Conservation (phyloP, 2,797 vertebrate genomes). For the Syngnathus acus region DNA sequence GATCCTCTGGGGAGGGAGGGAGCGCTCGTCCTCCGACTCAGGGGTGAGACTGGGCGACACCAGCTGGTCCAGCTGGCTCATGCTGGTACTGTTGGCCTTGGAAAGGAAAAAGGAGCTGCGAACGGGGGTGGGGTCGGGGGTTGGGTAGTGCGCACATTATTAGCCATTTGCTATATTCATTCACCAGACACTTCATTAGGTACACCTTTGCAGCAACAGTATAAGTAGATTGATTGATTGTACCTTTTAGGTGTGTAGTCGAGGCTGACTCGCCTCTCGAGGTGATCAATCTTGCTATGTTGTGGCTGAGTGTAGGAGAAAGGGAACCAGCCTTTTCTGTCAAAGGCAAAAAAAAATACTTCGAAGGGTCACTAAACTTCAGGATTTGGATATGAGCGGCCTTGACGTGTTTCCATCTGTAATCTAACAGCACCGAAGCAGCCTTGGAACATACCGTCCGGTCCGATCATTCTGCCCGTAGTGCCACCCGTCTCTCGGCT, state of each 20-base stretch:
- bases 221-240: too few relatives aligned
- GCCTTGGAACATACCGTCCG: slow-evolving; percentile 58
- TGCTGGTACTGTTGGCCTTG: slow-evolving; percentile 79
- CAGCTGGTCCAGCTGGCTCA: slow-evolving; percentile 75
- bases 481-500: slow-evolving; percentile 80
- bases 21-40: slow-evolving; percentile 62
- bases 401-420: not conserved
- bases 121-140: slow-evolving; percentile 14
- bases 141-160: slow-evolving; percentile 11
- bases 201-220: not conserved
- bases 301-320: slow-evolving; percentile 79
- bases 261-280: slow-evolving; percentile 56
- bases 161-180: not conserved
- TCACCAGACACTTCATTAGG: not conserved
- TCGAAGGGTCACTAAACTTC: not conserved
- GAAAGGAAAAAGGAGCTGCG: slow-evolving; percentile 67
- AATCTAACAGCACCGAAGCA: not conserved
- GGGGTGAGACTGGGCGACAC: slow-evolving; percentile 56
- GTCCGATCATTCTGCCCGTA: slow-evolving; percentile 79
- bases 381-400: not conserved
- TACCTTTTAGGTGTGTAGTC: not conserved
- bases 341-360: not conserved
- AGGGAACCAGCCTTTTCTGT: slow-evolving; percentile 86
- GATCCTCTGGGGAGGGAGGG: slow-evolving; percentile 64
- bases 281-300: slow-evolving; percentile 55